Base-by-base conservation (phyloP, 2,888 invertebrate genomes). In the Eupeodes luniger region DNA sequence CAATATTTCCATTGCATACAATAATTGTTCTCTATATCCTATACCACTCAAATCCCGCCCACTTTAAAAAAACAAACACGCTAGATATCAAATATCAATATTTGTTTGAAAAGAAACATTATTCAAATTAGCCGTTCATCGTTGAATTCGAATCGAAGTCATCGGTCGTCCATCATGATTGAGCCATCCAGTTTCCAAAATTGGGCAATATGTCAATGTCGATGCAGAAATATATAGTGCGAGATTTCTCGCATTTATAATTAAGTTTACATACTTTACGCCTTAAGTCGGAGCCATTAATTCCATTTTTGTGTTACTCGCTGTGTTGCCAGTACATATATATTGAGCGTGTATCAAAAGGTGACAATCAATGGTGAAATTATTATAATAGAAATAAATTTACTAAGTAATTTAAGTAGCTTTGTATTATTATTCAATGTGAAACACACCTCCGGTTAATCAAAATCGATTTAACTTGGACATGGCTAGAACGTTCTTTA, bases 221-320 rank as follows among this genome's bases (percentile, higher is more conserved):
- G 69, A 69, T 70, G 75, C 55, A 75, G 64, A 78, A 61, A 47
- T 57, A 64, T 78, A 81, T 74, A 81, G 81, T 66, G 77, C 44
- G 72, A 78, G 74, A 82, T 75, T 75, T 78, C 59, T 86, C 74
- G 82, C 82, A 82, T 86, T 75, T 86, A 74, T 86, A 79, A 86
- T 86, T 75, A 16, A 69, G 53, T 59, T 85, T 62, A 69, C 74
- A 67, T 78, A 74, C 69, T 51, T 69, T 44, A 78, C 78, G 75
- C 82, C 82, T 75, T 36, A 49, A 86, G 64, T 64, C 51, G 34
- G 11, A 11, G 47, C 64, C 69, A 79, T 75, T 85, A 62, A 85
- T 85, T 78, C 81, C 69, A 74, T 79, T 64, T 70, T 5, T 70
- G 16, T 66, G 53, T 59, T 1, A 7, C 5, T 34, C 59, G 27